These are phyloP conservation scores for Pollimyrus isidori DNA, from an alignment of 2,113 vertebrate genomes.

Conservation along the genomic window DNA sequence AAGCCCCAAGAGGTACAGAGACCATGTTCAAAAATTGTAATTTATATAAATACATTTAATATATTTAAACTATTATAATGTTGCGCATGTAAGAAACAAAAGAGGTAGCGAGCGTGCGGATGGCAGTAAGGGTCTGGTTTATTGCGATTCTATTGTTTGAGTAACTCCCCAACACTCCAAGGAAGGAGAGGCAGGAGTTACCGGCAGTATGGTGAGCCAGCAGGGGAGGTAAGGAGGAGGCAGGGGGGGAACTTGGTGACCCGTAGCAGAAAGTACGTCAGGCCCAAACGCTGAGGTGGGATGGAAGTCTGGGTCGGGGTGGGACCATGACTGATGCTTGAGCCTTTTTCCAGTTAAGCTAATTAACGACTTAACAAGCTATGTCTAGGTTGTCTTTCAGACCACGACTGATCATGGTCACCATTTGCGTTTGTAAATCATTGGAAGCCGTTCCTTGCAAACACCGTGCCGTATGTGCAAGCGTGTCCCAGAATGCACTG, in stretches of 20 bases:
- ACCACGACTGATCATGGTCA: not conserved
- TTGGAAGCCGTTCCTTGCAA: not conserved
- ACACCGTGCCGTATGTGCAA: not conserved
- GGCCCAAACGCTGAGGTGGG: not conserved
- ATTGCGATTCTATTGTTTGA: not conserved
- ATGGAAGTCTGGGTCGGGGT: not conserved
- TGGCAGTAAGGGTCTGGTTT: not conserved
- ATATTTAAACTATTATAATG: not conserved
- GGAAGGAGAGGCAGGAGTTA: not conserved
- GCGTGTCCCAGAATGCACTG: not conserved
- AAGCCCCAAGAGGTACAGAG: not conserved
- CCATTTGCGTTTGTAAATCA: not conserved
- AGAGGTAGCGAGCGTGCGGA: conserved; percentile 49
- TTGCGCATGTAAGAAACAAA: conserved; percentile 28
- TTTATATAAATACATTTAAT: not conserved
- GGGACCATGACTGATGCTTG: not conserved
- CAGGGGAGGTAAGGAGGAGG: not conserved
- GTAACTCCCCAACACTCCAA: not conserved
- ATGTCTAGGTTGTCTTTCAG: not conserved
- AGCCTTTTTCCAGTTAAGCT: not conserved
- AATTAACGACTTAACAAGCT: not conserved
- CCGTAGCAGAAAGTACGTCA: not conserved
- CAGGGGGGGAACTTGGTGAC: not conserved
- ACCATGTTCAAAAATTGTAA: not conserved
- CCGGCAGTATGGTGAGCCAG: not conserved